Conservation (phyloP, 2,888 invertebrate genomes). For the Tenthredo notha region DNA sequence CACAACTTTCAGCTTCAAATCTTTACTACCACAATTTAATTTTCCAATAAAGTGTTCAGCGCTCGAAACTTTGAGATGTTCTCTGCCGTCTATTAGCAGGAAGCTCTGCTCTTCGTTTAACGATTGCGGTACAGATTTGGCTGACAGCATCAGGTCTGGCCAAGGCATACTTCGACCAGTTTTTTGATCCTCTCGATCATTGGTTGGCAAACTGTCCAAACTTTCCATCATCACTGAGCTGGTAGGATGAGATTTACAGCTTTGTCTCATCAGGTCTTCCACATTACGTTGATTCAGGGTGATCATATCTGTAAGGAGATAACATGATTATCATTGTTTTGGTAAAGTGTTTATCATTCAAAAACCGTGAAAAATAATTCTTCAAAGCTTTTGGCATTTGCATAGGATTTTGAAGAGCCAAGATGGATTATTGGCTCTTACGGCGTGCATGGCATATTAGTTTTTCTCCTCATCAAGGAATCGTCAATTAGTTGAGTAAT, state of each 20-base stretch:
- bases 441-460: not conserved
- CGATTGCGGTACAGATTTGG: slow-evolving; percentile 46
- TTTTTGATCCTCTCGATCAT: slow-evolving; percentile 58
- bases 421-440: not conserved
- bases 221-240: slow-evolving; percentile 75
- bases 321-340: not conserved
- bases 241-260: slow-evolving; percentile 60
- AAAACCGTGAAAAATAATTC: not conserved
- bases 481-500: not conserved
- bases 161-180: slow-evolving; percentile 58
- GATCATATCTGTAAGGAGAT: slow-evolving; percentile 56
- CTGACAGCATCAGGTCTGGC: slow-evolving; percentile 58
- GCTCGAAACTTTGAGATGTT: slow-evolving; percentile 81
- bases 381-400: not conserved
- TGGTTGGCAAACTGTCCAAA: slow-evolving; percentile 66
- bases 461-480: not conserved
- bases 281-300: slow-evolving; percentile 48
- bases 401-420: not conserved
- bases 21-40: slow-evolving; percentile 78
- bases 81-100: slow-evolving; percentile 83
- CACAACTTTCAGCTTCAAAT: slow-evolving; percentile 86
- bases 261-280: slow-evolving; percentile 59
- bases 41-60: slow-evolving; percentile 80
- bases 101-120: slow-evolving; percentile 77
- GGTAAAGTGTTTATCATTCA: not conserved